Base-by-base conservation (phyloP, 2,113 vertebrate genomes). In the Malurus cyaneus region DNA sequence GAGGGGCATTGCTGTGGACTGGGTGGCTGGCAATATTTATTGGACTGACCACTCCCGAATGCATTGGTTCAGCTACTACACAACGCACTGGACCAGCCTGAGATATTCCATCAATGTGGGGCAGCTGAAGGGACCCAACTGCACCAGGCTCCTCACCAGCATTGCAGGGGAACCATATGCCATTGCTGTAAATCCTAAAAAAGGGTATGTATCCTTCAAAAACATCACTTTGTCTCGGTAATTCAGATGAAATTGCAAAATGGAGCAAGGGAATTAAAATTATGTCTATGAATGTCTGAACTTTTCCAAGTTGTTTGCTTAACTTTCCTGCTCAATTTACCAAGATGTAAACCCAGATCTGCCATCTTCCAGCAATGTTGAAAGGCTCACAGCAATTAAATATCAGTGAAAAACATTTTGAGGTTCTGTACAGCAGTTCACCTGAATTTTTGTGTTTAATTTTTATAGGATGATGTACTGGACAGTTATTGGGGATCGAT, bases 41-140 rank as follows among this genome's bases (percentile, higher is more conserved):
- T 99, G 99, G 99, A 99, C 99, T 7, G 99, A 99, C 96, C 99
- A 99, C 90, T 99, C 99, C 46, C 98, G 99, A 93, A 99, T 99
- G 99, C 99, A 99, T 77, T 99, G 99, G 99, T 99, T 99, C 97
- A 99, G 99, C 97, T 99, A 99, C 97, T 99, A 99, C 86, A 99
- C 99, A n/a, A 99, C 99, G 32, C 99, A 99, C 86, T 99, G 99
- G 99, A 99, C 99, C 50, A 99, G 99, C 88, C 97, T 99, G 96
- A 98, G 99, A 93, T 99, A 99, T 79, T 99, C 99, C 80, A 98
- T 99, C 97, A 99, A 99, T 2, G 99, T 99, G 59, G 99, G 99
- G 1, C 99, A 99, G 91, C 97, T 99, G 74, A 99, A 98, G 34
- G 99, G 99, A 76, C 98, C 99, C 10, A 99, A 99, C 95, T 99